Evolutionary conservation across 2,113 vertebrate species (phyloP), one percentile per base, ranked within the genome.

Genomic region (Elaphurus davidianus): DNA sequence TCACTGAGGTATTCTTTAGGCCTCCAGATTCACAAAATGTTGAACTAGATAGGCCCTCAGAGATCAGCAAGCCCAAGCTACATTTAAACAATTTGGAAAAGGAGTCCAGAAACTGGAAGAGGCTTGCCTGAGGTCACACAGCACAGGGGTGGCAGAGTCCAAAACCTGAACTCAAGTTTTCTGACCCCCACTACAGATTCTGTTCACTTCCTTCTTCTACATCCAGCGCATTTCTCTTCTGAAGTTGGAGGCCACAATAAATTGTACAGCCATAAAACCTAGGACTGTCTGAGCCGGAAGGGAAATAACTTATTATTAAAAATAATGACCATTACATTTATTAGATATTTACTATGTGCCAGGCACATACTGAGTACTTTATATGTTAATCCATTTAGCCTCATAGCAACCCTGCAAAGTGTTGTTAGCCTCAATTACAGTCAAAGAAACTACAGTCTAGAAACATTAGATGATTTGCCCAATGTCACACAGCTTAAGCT

Each of bases 301-400:
- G 97, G 64, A 78, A 43, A 86, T 82, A 85, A 82, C 64, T 85
- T 93, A 86, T 43, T 78, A 55, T 55, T 94, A 78, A 94, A 97
- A 97, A 86, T 78, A 91, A 74, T 85, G 57, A 78, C 81, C 93
- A 91, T 21, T 91, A 45, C 9, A 67, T 91, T 83, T 97, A 94
- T 92, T 64, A 93, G 33, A 40, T 60, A 84, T 90, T 97, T 95
- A 60, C 79, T 85, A 28, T n/a, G 11, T 78, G 36, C 13, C 30
- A 7, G 71, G 60, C 19, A 67, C 33, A 60, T 81, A 57, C 30
- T 43, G 79, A 90, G 47, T 81, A 79, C 43, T 94, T 90, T 57
- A 78, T 90, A 62, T 94, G 40, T 81, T 87, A 55, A 33, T 97
- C 43, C 55, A 40, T 81, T 95, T 86, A 76, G 85, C 82, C 27